These are phyloP conservation scores for Drosophila biarmipes DNA, from an alignment of 1,140 invertebrate species.

Conservation along the genomic window DNA sequence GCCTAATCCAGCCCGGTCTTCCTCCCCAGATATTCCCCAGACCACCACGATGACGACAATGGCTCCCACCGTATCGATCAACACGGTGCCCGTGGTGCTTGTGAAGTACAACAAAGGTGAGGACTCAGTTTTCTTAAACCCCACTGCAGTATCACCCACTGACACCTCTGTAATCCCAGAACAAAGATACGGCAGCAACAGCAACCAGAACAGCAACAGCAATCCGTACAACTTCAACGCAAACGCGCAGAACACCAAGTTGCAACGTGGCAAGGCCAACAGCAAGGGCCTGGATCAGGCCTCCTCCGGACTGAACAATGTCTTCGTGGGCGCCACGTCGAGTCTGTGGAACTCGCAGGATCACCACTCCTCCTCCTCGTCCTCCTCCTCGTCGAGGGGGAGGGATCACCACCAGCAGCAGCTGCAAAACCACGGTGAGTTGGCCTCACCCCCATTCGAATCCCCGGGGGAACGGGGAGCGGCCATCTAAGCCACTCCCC, in stretches of 20 bases:
- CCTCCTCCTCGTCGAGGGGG: conserved; percentile 42
- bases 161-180: conserved; percentile 40
- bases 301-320: conserved; percentile 64
- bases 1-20: neutral
- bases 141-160: neutral
- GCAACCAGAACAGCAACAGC: conserved; percentile 54
- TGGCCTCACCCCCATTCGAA: too few relatives aligned
- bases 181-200: conserved; percentile 76
- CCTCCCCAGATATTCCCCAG: conserved; percentile 72
- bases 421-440: conserved; percentile 69
- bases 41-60: conserved; percentile 82
- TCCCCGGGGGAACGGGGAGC: conserved; percentile 31
- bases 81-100: conserved; percentile 70
- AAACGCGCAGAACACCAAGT: conserved; percentile 61
- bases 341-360: conserved; percentile 81
- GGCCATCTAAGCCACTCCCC: conserved; percentile 20
- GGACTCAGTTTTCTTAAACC: neutral
- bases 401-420: conserved; percentile 68
- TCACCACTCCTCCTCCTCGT: conserved; percentile 48
- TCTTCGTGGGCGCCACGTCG: conserved; percentile 75
- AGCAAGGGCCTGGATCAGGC: conserved; percentile 52
- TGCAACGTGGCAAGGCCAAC: conserved; percentile 68
- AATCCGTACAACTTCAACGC: conserved; percentile 47
- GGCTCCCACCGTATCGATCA: conserved; percentile 73
- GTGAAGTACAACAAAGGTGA: conserved; percentile 80